Evolutionary conservation across 2,797 vertebrate species (phyloP).

Genomic region (Gymnodraco acuticeps): DNA sequence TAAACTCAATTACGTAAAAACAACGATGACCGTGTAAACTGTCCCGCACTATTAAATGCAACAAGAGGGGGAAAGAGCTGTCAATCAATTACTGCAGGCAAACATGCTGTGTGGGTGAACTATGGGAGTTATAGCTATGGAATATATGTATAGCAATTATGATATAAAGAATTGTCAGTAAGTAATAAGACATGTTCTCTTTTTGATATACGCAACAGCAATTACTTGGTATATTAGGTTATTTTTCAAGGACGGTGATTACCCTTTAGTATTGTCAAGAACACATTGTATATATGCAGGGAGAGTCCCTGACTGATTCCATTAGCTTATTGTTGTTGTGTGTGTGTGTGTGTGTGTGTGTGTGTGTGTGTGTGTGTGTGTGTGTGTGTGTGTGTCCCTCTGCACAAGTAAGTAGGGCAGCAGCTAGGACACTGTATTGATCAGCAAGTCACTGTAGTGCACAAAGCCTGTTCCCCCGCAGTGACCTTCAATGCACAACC

Average conservation of each 20-base stretch:
- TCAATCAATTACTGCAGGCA: not conserved
- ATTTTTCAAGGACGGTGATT: not conserved
- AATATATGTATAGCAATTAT: not conserved
- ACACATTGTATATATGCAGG: not conserved
- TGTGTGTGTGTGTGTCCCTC: not conserved
- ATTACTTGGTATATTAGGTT: conserved; percentile 9
- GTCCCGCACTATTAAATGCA: not conserved
- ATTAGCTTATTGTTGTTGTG: conserved; percentile 13
- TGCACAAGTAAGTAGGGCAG: conserved; percentile 64
- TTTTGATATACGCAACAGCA: not conserved
- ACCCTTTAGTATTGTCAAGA: conserved; percentile 9
- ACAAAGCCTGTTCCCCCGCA: conserved; percentile 45
- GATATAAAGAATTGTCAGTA: not conserved
- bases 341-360: not conserved
- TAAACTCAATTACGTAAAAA: not conserved
- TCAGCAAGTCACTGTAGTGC: conserved; percentile 54
- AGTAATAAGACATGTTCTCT: not conserved
- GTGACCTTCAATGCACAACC: conserved; percentile 66
- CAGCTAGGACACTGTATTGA: conserved; percentile 73
- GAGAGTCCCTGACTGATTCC: not conserved
- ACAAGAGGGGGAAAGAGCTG: not conserved
- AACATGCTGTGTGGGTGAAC: not conserved
- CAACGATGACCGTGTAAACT: not conserved
- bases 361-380: conserved; percentile 1
- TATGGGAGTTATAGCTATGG: not conserved